Base-by-base conservation (phyloP, 1,140 invertebrate genomes). In the Notospermus geniculatus region DNA sequence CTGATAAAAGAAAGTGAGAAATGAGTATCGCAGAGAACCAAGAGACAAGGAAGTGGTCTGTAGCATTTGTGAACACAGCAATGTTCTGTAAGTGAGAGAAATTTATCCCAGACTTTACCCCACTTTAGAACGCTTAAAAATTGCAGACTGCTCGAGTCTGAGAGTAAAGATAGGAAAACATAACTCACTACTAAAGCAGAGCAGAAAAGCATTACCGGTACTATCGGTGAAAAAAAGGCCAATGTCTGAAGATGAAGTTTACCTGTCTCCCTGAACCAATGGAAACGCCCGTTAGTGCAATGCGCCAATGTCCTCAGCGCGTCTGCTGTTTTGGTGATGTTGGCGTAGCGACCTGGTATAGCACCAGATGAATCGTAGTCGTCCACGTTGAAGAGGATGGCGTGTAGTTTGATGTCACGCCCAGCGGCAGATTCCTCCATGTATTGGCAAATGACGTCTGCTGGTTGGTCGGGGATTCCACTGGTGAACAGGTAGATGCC, bases 191-290 rank as follows among this genome's bases (percentile, higher is more conserved):
- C n/a, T n/a, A n/a, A n/a, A n/a, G n/a, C n/a, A n/a, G n/a, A n/a
- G n/a, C n/a, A n/a, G n/a, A n/a, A n/a, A n/a, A n/a, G n/a, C n/a
- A n/a, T n/a, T n/a, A n/a, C n/a, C n/a, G n/a, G n/a, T n/a, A n/a
- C n/a, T n/a, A n/a, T n/a, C n/a, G n/a, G n/a, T n/a, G 32, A 36
- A 15, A 7, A 15, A 15, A 36, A 7, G 4, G 32, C 32, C 32
- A 36, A 36, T 15, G 4, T 36, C 32, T 7, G 5, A 36, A 36
- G 4, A 15, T 4, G 4, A 7, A 36, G 32, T 15, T 59, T 56
- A 79, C 80, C 80, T 64, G 79, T 80, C 66, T 82, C 80, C 66
- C 80, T 72, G 57, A 82, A 80, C 80, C 80, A 82, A 64, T 80
- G 78, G 60, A 82, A 82, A 32, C 80, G 65, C 13, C 80, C 80